Evolutionary conservation across 1,140 invertebrate genomes (phyloP), one percentile per base, ranked within the genome.

Genomic region (Aphelinus certus): DNA sequence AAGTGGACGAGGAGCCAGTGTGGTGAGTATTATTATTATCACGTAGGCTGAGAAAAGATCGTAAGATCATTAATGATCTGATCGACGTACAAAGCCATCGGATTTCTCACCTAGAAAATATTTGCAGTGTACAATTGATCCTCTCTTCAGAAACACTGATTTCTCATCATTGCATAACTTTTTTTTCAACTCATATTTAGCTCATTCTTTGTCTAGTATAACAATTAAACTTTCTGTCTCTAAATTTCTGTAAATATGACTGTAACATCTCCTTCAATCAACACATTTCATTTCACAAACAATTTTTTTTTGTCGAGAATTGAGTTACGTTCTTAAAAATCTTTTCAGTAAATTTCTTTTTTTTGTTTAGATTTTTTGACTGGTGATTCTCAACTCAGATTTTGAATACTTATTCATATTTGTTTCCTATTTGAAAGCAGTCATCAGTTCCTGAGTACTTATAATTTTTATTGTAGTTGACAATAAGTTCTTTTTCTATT

Each of bases 1-100:
- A 84, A 96, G 95, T 48, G 95, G 95, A 71, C 91, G 95, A 73
- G 95, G 95, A 73, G 93, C 94, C 69, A 95, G 93, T 81, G 94
- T 97, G 90, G 96, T 97, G 89, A 92, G 94, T 90, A 57, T 48
- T 81, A 63, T 73, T 77, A 72, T 60, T 68, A 26, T 43, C 45
- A 70, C 62, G 51, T 9, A 53, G 49, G 0, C 62, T 49, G 42
- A 7, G 7, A 51, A 56, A 65, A 26, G 26, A 75, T 64, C 62
- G 73, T 65, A 75, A 70, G 68, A 75, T 51, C 26, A 69, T 67
- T 57, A 5, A 75, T 70, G 70, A 61, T 58, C 9, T 70, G 48
- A 71, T 76, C 55, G 60, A 68, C 68, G 75, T 76, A 62, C 71
- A 66, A 71, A 76, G 57, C 68, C 56, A 76, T 71, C 66, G 2